phyloP scores from a whole-genome alignment of 1,140 invertebrate genomes.

The Aphis gossypii region DNA sequence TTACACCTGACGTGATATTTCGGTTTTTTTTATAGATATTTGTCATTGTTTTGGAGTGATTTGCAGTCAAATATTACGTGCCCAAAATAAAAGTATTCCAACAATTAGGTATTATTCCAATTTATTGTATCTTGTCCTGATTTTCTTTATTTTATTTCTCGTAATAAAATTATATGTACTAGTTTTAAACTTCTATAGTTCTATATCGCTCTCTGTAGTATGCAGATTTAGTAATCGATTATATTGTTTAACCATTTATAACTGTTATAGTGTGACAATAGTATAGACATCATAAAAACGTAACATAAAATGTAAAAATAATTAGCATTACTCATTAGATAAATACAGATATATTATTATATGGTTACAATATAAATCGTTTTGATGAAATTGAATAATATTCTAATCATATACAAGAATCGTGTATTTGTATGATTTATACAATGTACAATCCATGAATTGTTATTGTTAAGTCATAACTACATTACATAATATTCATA shows the following conservation, averaged over 20 bases:
- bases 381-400: not conserved
- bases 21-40: conserved; percentile 28
- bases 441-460: not conserved
- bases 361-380: not conserved
- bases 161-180: not conserved
- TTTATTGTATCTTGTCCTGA: conserved; percentile 31
- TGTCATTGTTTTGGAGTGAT: conserved; percentile 48
- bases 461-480: not conserved
- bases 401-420: not conserved
- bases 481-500: not conserved
- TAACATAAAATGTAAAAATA: not conserved
- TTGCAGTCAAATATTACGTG: conserved; percentile 51
- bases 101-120: conserved; percentile 42
- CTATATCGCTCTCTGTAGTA: not conserved
- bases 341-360: not conserved
- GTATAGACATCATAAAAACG: not conserved
- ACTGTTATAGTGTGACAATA: not conserved
- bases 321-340: not conserved
- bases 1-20: conserved; percentile 43
- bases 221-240: not conserved
- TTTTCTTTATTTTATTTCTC: not conserved
- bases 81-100: conserved; percentile 38
- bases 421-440: not conserved
- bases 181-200: not conserved
- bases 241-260: not conserved